Percentiles rank a stretch among this genome's conserved stretches.
Conservation (phyloP, 35 echinoderm and acorn worm genomes). For the Apostichopus parvimensis region DNA sequence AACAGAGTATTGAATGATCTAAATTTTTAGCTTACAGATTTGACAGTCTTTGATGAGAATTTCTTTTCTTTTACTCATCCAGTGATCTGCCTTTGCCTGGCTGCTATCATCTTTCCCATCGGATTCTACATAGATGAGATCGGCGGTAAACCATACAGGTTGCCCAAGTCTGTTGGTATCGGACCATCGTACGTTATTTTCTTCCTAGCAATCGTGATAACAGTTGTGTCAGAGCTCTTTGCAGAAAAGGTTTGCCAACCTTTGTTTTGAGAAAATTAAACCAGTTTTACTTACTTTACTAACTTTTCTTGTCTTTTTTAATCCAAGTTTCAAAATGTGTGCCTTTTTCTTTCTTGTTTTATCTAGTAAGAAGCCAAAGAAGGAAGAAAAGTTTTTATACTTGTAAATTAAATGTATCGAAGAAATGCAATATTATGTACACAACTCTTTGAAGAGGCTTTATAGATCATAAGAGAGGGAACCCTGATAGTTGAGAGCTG, state of each 20-base stretch:
- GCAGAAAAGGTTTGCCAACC: conserved; percentile 93
- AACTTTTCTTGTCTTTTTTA: too few species aligned
- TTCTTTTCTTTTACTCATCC: conserved; percentile 23
- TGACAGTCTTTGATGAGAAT: too few species aligned
- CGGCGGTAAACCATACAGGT: conserved; percentile 88
- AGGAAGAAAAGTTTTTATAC: neutral
- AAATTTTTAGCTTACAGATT: too few species aligned
- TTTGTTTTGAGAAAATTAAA: neutral
- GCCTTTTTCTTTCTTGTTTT: too few species aligned
- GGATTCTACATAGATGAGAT: conserved; percentile 99
- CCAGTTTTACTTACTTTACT: too few species aligned
- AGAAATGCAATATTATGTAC: too few species aligned
- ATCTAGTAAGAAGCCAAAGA: neutral
- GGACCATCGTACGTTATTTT: conserved; percentile 90
- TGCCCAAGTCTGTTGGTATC: conserved; percentile 79
- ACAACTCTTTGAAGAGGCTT: too few species aligned
- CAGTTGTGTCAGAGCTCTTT: conserved; percentile 94
- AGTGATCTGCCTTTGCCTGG: conserved; percentile 90
- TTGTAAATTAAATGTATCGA: too few species aligned
- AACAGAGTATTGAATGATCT: too few species aligned
- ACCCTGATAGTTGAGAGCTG: too few species aligned
- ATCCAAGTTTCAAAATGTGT: too few species aligned
- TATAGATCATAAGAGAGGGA: too few species aligned
- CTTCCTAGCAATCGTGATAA: conserved; percentile 85
- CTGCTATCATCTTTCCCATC: conserved; percentile 79